Evolutionary conservation across 2,888 invertebrate genomes (phyloP).

Genomic region (Stenchaetothrips biformis): DNA sequence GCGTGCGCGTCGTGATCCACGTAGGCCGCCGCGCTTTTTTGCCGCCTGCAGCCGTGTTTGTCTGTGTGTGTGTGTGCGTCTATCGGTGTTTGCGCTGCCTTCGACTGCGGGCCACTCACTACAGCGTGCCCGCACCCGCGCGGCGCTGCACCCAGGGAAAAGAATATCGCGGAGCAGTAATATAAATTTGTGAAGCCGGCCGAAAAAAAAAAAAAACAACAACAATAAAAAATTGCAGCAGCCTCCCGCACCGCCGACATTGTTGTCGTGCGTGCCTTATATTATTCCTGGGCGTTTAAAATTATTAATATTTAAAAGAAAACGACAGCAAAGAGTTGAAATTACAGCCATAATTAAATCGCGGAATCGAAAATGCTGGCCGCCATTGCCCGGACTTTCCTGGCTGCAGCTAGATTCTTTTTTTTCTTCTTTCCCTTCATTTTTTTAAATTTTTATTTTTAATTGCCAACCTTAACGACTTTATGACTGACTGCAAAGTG

Average conservation of each 20-base stretch:
- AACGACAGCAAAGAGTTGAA: background rate
- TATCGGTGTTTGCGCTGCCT: background rate
- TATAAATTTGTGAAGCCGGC: no score
- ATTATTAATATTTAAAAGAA: no score
- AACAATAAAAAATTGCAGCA: no score
- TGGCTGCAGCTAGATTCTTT: background rate
- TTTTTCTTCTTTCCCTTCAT: background rate
- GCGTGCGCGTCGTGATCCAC: background rate
- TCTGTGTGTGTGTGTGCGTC: background rate
- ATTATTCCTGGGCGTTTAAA: no score
- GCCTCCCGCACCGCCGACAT: no score
- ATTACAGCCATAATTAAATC: background rate
- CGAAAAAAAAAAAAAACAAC: no score
- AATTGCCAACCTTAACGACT: background rate
- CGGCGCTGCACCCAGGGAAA: no score
- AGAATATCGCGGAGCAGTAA: no score
- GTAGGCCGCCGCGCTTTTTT: background rate
- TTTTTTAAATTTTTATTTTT: slow-evolving; percentile 1
- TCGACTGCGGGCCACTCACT: no score
- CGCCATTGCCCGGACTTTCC: background rate
- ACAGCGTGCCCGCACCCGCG: no score
- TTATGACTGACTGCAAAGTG: background rate
- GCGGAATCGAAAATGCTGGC: background rate
- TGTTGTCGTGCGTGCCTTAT: no score
- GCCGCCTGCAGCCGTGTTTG: background rate